These are phyloP conservation scores for Prinia subflava DNA, from an alignment of 2,113 vertebrate genomes.

Conservation along the genomic window DNA sequence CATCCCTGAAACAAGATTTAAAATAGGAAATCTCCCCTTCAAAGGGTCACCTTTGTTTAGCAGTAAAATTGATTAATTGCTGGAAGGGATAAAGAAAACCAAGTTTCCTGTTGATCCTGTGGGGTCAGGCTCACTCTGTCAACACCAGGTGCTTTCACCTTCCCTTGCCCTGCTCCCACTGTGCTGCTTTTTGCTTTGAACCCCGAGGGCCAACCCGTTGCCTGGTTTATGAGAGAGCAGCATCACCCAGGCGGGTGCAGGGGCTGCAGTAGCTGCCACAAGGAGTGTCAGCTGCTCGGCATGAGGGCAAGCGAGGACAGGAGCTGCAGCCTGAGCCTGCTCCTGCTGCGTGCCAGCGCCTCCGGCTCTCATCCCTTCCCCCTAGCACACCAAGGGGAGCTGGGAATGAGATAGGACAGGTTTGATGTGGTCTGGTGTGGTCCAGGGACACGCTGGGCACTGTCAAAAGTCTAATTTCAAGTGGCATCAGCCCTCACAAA, in stretches of 20 bases:
- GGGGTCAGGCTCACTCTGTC: neutral
- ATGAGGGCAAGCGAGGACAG: neutral
- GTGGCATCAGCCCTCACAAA: neutral
- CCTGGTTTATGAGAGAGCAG: neutral
- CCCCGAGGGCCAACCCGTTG: no score
- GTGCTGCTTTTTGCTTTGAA: neutral
- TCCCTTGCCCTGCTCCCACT: rapidly evolving
- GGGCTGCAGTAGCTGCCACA: neutral
- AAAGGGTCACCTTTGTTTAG: conserved; percentile 15
- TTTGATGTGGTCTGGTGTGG: neutral
- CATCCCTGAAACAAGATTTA: neutral
- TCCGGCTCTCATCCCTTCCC: neutral
- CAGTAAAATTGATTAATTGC: conserved; percentile 39
- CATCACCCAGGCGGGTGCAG: neutral
- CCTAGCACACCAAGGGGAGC: neutral
- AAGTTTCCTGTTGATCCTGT: neutral
- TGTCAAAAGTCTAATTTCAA: neutral
- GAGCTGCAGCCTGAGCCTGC: neutral
- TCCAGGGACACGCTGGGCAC: neutral
- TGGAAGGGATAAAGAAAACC: conserved; percentile 16
- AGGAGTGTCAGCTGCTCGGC: neutral
- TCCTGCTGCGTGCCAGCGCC: rapidly evolving
- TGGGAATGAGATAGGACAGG: neutral
- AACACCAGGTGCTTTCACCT: rapidly evolving
- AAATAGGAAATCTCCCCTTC: conserved; percentile 14